A percentile compares a stretch with the other conserved stretches of the same genome.
Evolutionary conservation across 2,113 vertebrate genomes (phyloP).

Genomic region (Sclerurus mexicanus): DNA sequence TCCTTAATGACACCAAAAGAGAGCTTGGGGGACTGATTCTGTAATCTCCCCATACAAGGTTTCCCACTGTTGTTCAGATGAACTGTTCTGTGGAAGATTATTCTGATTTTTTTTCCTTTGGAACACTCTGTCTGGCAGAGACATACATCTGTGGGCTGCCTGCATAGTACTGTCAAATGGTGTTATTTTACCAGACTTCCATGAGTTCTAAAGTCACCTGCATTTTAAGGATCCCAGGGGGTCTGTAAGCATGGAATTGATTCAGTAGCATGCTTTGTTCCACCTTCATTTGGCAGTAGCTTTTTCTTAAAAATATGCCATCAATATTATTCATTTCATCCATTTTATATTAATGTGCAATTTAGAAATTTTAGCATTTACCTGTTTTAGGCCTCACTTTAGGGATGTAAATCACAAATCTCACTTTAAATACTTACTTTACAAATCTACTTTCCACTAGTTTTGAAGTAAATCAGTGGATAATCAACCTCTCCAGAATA

Average conservation of each 20-base stretch:
- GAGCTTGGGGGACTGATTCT: not conserved
- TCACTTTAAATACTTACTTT: not conserved
- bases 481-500: not conserved
- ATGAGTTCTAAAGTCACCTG: not conserved
- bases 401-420: not conserved
- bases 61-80: not conserved
- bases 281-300: not conserved
- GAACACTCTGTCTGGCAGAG: not conserved
- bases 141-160: not conserved
- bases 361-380: not conserved
- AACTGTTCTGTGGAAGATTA: not conserved
- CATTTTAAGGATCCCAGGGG: not conserved
- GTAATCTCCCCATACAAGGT: conserved; percentile 20
- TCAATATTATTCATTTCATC: not conserved
- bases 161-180: not conserved
- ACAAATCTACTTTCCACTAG: not conserved
- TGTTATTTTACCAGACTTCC: not conserved
- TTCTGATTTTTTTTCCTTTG: not conserved
- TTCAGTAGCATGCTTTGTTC: not conserved
- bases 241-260: not conserved
- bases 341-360: not conserved
- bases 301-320: not conserved
- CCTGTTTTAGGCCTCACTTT: not conserved
- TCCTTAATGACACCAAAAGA: not conserved
- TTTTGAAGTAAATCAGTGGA: not conserved